Evolutionary conservation across 92 coral and sea anemone genomes (phyloP).

Genomic region (Porites rus): DNA sequence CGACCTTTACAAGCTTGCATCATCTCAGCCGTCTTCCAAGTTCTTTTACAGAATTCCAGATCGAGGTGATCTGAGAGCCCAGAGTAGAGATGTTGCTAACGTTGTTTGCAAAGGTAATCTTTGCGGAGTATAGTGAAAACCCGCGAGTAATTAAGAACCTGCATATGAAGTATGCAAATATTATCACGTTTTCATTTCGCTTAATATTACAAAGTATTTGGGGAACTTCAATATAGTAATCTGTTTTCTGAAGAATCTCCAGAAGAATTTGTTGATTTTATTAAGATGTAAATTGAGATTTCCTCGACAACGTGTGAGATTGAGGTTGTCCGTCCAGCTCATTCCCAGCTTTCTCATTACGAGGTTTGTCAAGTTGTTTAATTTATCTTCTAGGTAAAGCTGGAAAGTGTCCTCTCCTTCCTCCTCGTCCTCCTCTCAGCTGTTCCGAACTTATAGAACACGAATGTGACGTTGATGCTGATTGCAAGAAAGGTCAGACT

Average conservation of each 20-base stretch:
- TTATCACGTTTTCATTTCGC: too few relatives aligned
- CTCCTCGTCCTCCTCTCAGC: slow-evolving; percentile 34
- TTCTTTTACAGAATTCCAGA: slow-evolving; percentile 56
- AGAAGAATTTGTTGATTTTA: too few relatives aligned
- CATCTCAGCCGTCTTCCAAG: slow-evolving; percentile 77
- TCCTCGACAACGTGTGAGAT: too few relatives aligned
- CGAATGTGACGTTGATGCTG: slow-evolving; percentile 77
- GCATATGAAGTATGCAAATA: background rate
- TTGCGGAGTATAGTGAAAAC: background rate
- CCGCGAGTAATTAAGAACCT: background rate
- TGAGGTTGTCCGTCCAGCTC: too few relatives aligned
- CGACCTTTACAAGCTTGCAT: slow-evolving; percentile 47
- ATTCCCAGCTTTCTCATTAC: too few relatives aligned
- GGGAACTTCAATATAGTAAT: too few relatives aligned
- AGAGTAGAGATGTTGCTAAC: slow-evolving; percentile 52
- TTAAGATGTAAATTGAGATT: too few relatives aligned
- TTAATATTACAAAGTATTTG: too few relatives aligned
- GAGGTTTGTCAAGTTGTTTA: background rate
- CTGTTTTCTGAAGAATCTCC: too few relatives aligned
- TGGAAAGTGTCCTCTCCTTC: slow-evolving; percentile 69
- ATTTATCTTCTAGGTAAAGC: slow-evolving; percentile 35
- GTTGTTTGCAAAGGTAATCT: slow-evolving; percentile 76
- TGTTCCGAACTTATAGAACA: slow-evolving; percentile 56
- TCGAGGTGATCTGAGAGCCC: slow-evolving; percentile 34
- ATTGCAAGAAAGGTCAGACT: slow-evolving; percentile 48